Conservation (phyloP, 1,140 invertebrate genomes). For the Ganaspis sp. region DNA sequence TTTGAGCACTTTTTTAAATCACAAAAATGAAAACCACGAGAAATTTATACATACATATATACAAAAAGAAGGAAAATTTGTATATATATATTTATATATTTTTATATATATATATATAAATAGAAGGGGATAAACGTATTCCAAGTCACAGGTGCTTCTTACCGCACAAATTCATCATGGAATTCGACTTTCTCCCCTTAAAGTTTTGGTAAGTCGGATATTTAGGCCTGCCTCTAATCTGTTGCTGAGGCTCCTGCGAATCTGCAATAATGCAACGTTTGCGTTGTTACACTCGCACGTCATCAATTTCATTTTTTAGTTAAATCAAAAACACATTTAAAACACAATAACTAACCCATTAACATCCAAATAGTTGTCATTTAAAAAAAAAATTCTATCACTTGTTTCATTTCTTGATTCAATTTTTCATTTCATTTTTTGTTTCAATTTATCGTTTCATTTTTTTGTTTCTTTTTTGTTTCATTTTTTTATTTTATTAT, state of each 20-base stretch:
- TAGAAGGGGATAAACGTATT: slow-evolving; percentile 68
- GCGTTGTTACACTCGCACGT: slow-evolving; percentile 73
- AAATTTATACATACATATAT: slow-evolving; percentile 49
- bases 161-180: slow-evolving; percentile 95
- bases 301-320: slow-evolving; percentile 50
- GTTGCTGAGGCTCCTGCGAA: slow-evolving; percentile 83
- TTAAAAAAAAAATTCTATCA: no score
- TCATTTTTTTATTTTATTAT: no score
- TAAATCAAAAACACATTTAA: slow-evolving; percentile 23
- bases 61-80: slow-evolving; percentile 49
- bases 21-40: not conserved
- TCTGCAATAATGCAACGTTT: slow-evolving; percentile 79
- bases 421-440: no score
- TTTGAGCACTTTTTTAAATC: not conserved
- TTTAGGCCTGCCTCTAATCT: slow-evolving; percentile 87
- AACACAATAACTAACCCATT: not conserved
- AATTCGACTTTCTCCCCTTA: slow-evolving; percentile 93
- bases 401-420: slow-evolving; percentile 45
- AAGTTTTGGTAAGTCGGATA: slow-evolving; percentile 89
- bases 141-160: slow-evolving; percentile 80
- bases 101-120: slow-evolving; percentile 50
- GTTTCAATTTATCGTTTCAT: no score
- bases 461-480: no score
- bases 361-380: slow-evolving; percentile 36
- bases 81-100: slow-evolving; percentile 33